These are phyloP conservation scores for Chydorus sphaericus DNA, from an alignment of 2,888 invertebrate species.

Conservation along the genomic window DNA sequence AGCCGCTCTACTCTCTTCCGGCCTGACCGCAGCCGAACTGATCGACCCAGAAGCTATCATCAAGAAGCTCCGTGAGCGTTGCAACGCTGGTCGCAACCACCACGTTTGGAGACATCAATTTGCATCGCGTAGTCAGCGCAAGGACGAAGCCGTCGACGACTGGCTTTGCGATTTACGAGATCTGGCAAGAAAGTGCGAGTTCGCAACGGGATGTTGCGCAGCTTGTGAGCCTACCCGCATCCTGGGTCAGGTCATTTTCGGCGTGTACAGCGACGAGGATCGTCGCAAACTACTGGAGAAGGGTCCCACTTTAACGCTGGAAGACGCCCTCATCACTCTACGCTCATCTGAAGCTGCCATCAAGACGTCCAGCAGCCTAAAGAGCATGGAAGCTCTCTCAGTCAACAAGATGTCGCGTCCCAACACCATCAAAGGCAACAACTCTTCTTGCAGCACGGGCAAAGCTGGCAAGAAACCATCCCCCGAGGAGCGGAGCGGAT, in stretches of 20 bases:
- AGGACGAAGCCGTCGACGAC: background rate
- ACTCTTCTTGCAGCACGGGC: background rate
- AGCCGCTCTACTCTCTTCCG: background rate
- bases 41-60: background rate
- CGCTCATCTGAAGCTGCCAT: background rate
- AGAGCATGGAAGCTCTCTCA: background rate
- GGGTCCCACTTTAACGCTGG: background rate
- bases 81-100: conserved; percentile 2
- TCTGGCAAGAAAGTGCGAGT: conserved; percentile 7
- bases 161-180: conserved; percentile 3
- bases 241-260: conserved; percentile 4
- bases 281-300: conserved; percentile 6
- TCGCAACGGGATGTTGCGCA: conserved; percentile 1
- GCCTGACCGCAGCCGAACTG: background rate
- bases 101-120: conserved; percentile 3
- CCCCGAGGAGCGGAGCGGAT: background rate
- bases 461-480: background rate
- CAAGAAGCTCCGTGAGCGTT: background rate
- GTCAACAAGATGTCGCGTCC: background rate
- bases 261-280: background rate
- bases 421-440: background rate
- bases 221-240: background rate
- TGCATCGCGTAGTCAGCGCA: background rate
- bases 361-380: background rate
- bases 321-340: background rate